Evolutionary conservation across 2,113 vertebrate species (phyloP).

Genomic region (Chloropsis cyanopogon): DNA sequence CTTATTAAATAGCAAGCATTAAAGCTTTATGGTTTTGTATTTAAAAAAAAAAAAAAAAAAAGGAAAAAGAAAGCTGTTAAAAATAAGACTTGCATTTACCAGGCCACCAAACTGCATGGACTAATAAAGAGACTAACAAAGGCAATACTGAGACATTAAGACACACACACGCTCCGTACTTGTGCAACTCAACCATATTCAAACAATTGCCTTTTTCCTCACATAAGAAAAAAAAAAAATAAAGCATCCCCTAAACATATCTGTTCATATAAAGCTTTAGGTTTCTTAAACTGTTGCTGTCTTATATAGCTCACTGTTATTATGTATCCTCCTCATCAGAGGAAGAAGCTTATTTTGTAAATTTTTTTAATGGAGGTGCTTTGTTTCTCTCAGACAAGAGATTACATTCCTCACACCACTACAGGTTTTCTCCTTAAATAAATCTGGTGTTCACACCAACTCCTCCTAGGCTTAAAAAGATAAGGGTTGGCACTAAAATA

Average conservation of each 20-base stretch:
- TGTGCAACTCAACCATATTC: slow-evolving; percentile 59
- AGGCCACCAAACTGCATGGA: slow-evolving; percentile 58
- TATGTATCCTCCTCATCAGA: background rate
- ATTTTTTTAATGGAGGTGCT: background rate
- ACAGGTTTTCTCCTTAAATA: background rate
- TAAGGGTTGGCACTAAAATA: slow-evolving; percentile 54
- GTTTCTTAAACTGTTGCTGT: background rate
- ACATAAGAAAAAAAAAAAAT: background rate
- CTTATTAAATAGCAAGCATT: slow-evolving; percentile 64
- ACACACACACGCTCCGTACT: slow-evolving; percentile 46
- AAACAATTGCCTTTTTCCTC: slow-evolving; percentile 50
- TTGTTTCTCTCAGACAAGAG: slow-evolving; percentile 31
- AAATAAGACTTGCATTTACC: slow-evolving; percentile 67
- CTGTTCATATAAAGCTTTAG: slow-evolving; percentile 56
- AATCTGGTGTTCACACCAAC: slow-evolving; percentile 11
- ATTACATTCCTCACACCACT: slow-evolving; percentile 35
- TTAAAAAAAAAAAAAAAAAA: background rate
- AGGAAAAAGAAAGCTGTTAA: slow-evolving; percentile 34
- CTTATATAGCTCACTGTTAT: background rate
- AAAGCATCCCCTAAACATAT: slow-evolving; percentile 42
- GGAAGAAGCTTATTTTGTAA: background rate
- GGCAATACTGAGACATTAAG: slow-evolving; percentile 68
- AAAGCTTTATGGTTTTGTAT: slow-evolving; percentile 67
- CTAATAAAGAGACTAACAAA: slow-evolving; percentile 51
- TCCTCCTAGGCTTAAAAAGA: background rate